Conservation (phyloP, 1,140 invertebrate genomes). For the Pachyrhynchus sulphureomaculatus region DNA sequence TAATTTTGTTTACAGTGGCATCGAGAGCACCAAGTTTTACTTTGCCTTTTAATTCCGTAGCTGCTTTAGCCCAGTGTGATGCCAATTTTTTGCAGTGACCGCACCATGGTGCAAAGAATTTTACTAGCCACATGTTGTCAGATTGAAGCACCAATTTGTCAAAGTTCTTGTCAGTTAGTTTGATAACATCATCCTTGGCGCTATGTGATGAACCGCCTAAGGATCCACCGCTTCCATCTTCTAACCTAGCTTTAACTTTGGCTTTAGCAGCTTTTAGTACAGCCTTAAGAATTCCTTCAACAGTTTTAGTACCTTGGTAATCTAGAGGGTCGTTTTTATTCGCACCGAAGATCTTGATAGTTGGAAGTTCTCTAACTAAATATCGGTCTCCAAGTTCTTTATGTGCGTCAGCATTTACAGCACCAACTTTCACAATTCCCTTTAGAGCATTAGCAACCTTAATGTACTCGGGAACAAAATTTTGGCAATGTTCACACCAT, state of each 20-base stretch:
- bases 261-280: conserved; percentile 70
- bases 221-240: conserved; percentile 57
- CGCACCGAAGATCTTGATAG: conserved; percentile 90
- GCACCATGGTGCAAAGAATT: conserved; percentile 97
- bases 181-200: conserved; percentile 74
- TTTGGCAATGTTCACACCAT: conserved; percentile 89
- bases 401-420: conserved; percentile 89
- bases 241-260: conserved; percentile 68
- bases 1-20: conserved; percentile 86
- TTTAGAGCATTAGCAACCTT: conserved; percentile 87
- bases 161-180: conserved; percentile 94
- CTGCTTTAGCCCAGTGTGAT: conserved; percentile 93
- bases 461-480: conserved; percentile 81
- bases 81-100: conserved; percentile 95
- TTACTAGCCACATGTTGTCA: conserved; percentile 93
- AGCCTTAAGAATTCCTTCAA: conserved; percentile 81
- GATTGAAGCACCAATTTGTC: conserved; percentile 85
- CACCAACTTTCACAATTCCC: conserved; percentile 91
- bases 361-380: conserved; percentile 90
- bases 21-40: conserved; percentile 95
- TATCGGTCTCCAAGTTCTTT: conserved; percentile 78
- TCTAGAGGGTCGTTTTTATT: conserved; percentile 87
- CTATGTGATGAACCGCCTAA: conserved; percentile 42
- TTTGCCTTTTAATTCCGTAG: conserved; percentile 60
- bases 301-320: conserved; percentile 84